Evolutionary conservation across 1,140 invertebrate species (phyloP), one percentile per base, ranked within the genome.

Genomic region (Bombus sibiricus): DNA sequence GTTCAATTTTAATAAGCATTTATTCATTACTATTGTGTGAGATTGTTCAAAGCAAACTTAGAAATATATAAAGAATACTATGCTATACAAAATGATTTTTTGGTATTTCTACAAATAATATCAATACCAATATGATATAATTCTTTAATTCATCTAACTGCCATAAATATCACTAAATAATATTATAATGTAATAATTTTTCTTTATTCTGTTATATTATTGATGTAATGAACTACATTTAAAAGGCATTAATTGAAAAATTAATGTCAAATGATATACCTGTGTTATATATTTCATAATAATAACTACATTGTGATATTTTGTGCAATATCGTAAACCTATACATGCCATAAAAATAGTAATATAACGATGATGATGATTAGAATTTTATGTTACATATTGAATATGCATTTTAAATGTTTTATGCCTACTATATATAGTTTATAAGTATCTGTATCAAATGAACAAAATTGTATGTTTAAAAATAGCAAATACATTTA

Each of bases 161-260:
- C 80, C 80, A 81, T 81, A 73, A 68, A 22, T 39, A 59, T 81
- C 32, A 41, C 3, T 72, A 32, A 62, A 34, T 57, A 79, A 32
- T n/a, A 39, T 12, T 57, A 80, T 25, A 6, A 22, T 53, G 18
- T 39, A 72, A 41, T 15, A 72, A 39, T 41, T 18, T 47, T 74
- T 32, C n/a, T 41, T n/a, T 22, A 47, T 47, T 74, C 72, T 47
- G 32, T 28, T 73, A 43, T 41, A 43, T 81, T 34, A 25, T 59
- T 81, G 28, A 57, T 62, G 3, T 28, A 57, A 81, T 62, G 9
- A 62, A 71, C 12, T 39, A 37, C 9, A 37, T 64, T 43, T 74
- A 6, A 69, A 43, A 12, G 28, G 41, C 59, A 69, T 34, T 22
- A 43, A 41, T 62, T 12, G 18, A 39, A 32, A 75, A 47, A 75